These are phyloP conservation scores for Coracias cyanogaster DNA, from an alignment of 2,797 vertebrate species.

Conservation along the genomic window DNA sequence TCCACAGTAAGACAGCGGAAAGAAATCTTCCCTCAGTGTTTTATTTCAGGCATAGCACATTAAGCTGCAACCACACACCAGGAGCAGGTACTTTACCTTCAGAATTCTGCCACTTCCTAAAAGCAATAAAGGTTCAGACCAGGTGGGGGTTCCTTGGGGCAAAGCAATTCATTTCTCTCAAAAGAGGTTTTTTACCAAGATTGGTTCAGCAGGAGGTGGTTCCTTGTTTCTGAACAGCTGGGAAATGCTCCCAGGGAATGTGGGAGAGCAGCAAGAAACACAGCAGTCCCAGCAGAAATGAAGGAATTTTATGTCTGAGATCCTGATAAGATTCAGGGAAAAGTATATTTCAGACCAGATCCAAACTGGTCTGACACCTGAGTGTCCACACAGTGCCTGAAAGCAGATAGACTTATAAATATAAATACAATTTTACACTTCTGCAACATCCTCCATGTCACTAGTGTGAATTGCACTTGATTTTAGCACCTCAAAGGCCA, in stretches of 20 bases:
- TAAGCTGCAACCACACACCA: constrained; percentile 62
- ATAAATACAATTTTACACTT: background rate
- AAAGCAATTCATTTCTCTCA: background rate
- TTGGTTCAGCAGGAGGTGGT: background rate
- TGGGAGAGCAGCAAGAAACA: background rate
- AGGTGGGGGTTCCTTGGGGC: background rate
- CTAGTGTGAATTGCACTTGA: background rate
- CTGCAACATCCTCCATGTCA: background rate
- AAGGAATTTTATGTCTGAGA: background rate
- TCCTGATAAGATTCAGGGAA: background rate
- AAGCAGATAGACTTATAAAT: background rate
- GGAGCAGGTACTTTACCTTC: background rate
- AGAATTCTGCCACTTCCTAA: background rate
- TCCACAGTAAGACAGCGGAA: constrained; percentile 73
- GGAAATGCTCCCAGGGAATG: background rate
- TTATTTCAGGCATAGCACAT: constrained; percentile 72
- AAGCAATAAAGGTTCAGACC: background rate
- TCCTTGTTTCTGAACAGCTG: constrained; percentile 5
- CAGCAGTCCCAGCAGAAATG: background rate
- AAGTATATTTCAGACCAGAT: background rate
- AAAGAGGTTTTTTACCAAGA: background rate
- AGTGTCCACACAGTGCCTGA: background rate
- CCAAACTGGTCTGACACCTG: background rate
- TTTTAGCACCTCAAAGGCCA: background rate
- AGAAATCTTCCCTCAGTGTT: constrained; percentile 59